Evolutionary conservation across 2,113 vertebrate genomes (phyloP).

Genomic region (Cebidichthys violaceus): DNA sequence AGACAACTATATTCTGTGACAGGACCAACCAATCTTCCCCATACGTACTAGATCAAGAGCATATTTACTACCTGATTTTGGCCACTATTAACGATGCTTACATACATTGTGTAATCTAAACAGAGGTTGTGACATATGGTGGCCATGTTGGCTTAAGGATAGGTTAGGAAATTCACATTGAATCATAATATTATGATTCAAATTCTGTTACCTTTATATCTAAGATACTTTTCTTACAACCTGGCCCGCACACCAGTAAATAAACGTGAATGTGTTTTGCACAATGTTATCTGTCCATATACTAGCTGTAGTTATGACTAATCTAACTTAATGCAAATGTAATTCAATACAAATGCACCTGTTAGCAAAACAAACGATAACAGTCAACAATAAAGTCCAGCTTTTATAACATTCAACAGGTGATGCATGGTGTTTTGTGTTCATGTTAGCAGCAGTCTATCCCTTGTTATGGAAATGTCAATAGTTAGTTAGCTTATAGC

Average conservation of each 20-base stretch:
- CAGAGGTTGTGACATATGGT: not conserved
- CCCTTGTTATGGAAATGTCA: slow-evolving; percentile 1
- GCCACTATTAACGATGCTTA: not conserved
- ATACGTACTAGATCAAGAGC: not conserved
- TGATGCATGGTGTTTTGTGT: slow-evolving; percentile 26
- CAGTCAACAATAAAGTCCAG: not conserved
- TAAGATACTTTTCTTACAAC: not conserved
- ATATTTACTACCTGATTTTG: not conserved
- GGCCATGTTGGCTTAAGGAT: not conserved
- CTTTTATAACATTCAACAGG: slow-evolving; percentile 54
- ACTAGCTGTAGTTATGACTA: not conserved
- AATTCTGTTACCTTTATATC: not conserved
- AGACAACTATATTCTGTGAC: not conserved
- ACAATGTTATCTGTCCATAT: not conserved
- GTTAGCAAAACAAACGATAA: not conserved
- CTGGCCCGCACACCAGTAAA: not conserved
- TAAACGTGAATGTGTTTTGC: not conserved
- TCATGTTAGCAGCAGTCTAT: slow-evolving; percentile 7
- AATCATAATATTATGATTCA: too few species aligned
- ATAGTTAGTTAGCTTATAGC: not conserved
- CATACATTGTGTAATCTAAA: not conserved
- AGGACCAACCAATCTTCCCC: not conserved
- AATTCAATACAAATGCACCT: not conserved
- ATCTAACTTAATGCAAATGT: slow-evolving; percentile 2
- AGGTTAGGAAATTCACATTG: not conserved